Evolutionary conservation across 2,113 vertebrate genomes (phyloP), one percentile per base, ranked within the genome.

Genomic region (Thryonomys swinderianus): DNA sequence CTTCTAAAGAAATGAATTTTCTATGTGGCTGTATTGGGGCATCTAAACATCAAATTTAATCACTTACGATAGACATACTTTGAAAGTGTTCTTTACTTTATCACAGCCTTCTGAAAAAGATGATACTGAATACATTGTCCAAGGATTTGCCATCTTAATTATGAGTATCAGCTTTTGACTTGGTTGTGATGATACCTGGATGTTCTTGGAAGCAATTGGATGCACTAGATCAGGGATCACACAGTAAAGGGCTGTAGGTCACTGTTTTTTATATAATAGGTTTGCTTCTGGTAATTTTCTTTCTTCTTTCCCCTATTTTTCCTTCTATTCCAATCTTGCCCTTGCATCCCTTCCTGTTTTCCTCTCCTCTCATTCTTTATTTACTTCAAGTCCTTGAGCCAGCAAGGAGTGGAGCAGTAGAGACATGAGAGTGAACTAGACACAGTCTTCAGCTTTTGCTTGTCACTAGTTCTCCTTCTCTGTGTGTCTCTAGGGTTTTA

Each of bases 1-100:
- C 17, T 17, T 85, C 14, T 42, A 55, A 34, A 69, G 93, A 90
- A 93, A 83, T 30, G 37, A 64, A 81, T 69, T 87, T 93, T 92
- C 57, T 90, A 21, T 45, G 11, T 62, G 88, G 27, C 40, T 93
- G 61, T 64, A 40, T 71, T 37, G 85, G 84, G 34, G 2, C 42
- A 53, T 48, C 27, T 62, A 88, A 92, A 90, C 42, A 53, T 30
- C 37, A 90, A 74, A 67, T 67, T 37, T 69, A 67, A 76, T 51
- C 59, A 59, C 34, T 88, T 37, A 42, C 23, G 25, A 79, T 37
- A 73, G 61, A 95, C 83, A 27, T 80, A 30, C 14, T 67, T 90
- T 67, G 74, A 64, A 90, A 90, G 61, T 27, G 2, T 4, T 20
- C 23, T 73, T 48, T 48, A 14, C 66, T 25, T 82, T 66, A 27